Evolutionary conservation across 2,888 invertebrate species (phyloP), one percentile per base, ranked within the genome.

Genomic region (Cyclophora punctaria): DNA sequence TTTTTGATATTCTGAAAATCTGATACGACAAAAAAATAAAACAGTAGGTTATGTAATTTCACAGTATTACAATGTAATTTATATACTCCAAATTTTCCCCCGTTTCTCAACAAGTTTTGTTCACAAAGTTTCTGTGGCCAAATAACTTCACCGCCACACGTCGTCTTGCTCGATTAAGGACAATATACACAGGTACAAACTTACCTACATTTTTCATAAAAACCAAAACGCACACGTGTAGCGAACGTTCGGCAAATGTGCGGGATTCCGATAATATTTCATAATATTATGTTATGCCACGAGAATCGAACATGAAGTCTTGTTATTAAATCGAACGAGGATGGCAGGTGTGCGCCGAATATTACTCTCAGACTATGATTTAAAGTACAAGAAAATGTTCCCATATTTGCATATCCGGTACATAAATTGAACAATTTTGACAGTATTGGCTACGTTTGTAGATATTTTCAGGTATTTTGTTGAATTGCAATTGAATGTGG

Each of bases 311-410:
- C 78, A 73, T 60, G 74, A 63, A 75, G 64, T 73, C 63, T 65
- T 69, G 78, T 83, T 85, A 84, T 84, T 83, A 84, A 83, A 83
- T 82, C 73, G 75, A 69, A 74, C 69, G 68, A 61, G 64, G 57
- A 71, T 65, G 66, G 66, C 84, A 83, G 83, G 84, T 84, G 83
- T 62, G 71, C 64, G 59, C 49, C 55, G 64, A 67, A 76, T 79
- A 77, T 79, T 73, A 66, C 69, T 63, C 50, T 66, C 57, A 62
- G 60, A 58, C 63, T 65, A 66, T 62, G 62, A 70, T 52, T 53
- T 56, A 55, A 52, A 52, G 44, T 44, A 44, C 44, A 44, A 44
- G 44, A 44, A 37, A 44, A 44, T 44, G 44, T 44, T 44, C 44
- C 34, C 34, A 44, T 44, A 33, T 44, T 44, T 44, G 44, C 44